Base-by-base conservation (phyloP, 2,113 vertebrate genomes). In the Periophthalmus modestus region DNA sequence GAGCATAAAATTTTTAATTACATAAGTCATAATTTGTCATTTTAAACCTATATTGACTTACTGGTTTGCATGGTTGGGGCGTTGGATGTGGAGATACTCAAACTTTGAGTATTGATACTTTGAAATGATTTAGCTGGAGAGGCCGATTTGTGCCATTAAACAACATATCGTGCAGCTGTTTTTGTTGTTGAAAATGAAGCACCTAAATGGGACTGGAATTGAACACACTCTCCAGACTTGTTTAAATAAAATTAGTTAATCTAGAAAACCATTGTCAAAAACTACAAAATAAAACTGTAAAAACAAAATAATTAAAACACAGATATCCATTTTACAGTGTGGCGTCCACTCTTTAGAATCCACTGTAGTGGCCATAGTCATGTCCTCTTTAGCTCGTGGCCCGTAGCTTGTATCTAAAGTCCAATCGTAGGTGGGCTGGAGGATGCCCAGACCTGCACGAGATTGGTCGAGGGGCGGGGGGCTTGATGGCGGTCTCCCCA, bases 401-500 rank as follows among this genome's bases (percentile, higher is more conserved):
- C 89, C 94, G 98, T 66, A 96, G 84, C 80, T 93, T 95, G 78
- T 97, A 99, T 78, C 91, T 95, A 99, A n/a, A 99, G 76, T 97
- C 92, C 52, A 97, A 52, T 99, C 98, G 75, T 95, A 93, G 6
- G 82, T 87, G 12, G 98, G 97, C 63, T 97, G 98, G 50, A 99
- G 92, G 90, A 99, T 90, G 14, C 98, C 98, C 55, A 99, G 85
- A 18, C 98, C 98, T 55, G 95, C 95, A 0, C 98, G 96, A 15
- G 97, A 97, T 50, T 99, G 97, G 85, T 99, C 97, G 69, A 98
- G 88, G 71, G 94, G 92, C 0, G n/a, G n/a, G 97, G 98, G 23
- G 93, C 94, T 91, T 91, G 54, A 92, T 88, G 0, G 92, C 86
- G 0, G 87, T 89, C 55, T 98, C 96, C n/a, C n/a, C 52, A 94